A percentile compares a stretch with the other conserved stretches of the same genome.
Conservation (phyloP, 2,113 vertebrate genomes). For the Sterrhoptilus dennistouni region DNA sequence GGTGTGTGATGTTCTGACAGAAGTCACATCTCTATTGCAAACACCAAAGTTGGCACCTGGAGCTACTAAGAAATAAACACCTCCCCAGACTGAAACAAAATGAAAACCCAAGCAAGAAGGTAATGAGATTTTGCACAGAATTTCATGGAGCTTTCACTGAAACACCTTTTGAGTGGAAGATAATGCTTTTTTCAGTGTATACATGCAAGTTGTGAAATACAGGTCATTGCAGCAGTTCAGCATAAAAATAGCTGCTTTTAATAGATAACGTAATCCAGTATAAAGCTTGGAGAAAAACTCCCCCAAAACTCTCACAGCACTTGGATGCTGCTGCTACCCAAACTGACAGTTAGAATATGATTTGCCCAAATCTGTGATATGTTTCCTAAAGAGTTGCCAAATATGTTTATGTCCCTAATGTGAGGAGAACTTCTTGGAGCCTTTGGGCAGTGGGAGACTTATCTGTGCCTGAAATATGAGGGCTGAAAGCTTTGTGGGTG, state of each 20-base stretch:
- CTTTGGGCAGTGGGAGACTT: background rate
- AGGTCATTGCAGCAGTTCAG: slow-evolving; percentile 26
- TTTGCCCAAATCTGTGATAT: background rate
- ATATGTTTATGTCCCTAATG: background rate
- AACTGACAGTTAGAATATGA: background rate
- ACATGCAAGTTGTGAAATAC: background rate
- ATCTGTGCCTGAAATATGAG: background rate
- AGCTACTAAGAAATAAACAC: background rate
- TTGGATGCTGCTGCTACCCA: background rate
- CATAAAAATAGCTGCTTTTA: slow-evolving; percentile 53
- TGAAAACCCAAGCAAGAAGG: background rate
- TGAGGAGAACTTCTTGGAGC: background rate
- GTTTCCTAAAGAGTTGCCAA: slow-evolving; percentile 18
- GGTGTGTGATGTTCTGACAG: background rate
- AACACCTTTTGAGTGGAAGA: slow-evolving; percentile 11
- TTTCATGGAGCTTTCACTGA: background rate
- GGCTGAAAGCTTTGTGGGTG: background rate
- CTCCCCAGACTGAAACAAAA: background rate
- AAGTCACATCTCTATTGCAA: background rate
- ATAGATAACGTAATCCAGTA: slow-evolving; percentile 39
- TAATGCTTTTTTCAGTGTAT: background rate
- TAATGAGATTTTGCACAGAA: slow-evolving; percentile 36
- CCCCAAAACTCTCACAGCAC: background rate
- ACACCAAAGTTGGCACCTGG: background rate
- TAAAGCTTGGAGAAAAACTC: background rate